These are phyloP conservation scores for Homarus gammarus DNA, from an alignment of 2,888 invertebrate genomes.

Conservation along the genomic window DNA sequence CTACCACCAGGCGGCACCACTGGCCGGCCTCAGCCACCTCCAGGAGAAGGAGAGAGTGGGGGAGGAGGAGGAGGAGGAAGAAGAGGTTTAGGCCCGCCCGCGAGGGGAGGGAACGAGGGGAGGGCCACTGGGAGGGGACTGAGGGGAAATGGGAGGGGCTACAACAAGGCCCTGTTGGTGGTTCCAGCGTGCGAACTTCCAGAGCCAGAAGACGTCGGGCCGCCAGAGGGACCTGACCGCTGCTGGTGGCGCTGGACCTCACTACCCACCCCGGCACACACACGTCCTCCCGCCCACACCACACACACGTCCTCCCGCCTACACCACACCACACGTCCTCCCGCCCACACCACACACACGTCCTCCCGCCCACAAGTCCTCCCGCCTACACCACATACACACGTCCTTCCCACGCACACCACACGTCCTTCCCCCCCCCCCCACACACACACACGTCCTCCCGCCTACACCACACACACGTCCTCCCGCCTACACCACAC, in stretches of 20 bases:
- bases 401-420: no score
- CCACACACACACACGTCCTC: no score
- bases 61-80: slow-evolving; percentile 29
- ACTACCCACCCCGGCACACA: background rate
- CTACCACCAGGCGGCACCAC: slow-evolving; percentile 55
- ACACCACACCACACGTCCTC: no score
- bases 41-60: slow-evolving; percentile 19
- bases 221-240: slow-evolving; percentile 45
- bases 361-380: no score
- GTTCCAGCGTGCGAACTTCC: slow-evolving; percentile 48
- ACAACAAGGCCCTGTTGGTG: slow-evolving; percentile 33
- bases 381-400: no score
- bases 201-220: slow-evolving; percentile 60
- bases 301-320: no score
- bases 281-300: no score
- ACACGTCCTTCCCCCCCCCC: no score
- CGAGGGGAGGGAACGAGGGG: slow-evolving; percentile 65
- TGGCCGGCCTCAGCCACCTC: slow-evolving; percentile 22
- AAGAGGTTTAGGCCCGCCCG: slow-evolving; percentile 55
- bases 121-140: slow-evolving; percentile 50
- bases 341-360: no score
- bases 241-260: background rate
- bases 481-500: no score
- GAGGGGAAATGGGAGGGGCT: slow-evolving; percentile 54
- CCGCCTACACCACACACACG: no score